Evolutionary conservation across 2,888 invertebrate genomes (phyloP), one percentile per base, ranked within the genome.

Genomic region (Trichopria drosophilae): DNA sequence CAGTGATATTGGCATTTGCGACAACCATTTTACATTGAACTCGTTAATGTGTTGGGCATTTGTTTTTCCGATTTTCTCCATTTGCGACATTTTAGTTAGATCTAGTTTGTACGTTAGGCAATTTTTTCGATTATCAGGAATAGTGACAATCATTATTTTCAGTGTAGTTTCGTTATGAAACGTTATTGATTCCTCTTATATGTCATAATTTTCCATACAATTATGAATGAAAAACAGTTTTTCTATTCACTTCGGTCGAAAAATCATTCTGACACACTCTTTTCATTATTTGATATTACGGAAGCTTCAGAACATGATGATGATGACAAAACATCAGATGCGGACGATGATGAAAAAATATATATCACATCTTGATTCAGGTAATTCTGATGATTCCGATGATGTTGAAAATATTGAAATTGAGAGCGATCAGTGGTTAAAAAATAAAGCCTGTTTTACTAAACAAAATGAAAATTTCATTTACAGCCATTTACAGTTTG

Each of bases 51-150:
- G n/a, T n/a, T n/a, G n/a, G n/a, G n/a, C n/a, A n/a, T n/a, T n/a
- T n/a, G n/a, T n/a, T n/a, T n/a, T n/a, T n/a, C n/a, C n/a, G n/a
- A n/a, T n/a, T n/a, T n/a, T n/a, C n/a, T n/a, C n/a, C n/a, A n/a
- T n/a, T n/a, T n/a, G n/a, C n/a, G n/a, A n/a, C n/a, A n/a, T n/a
- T n/a, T n/a, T n/a, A n/a, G n/a, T n/a, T n/a, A n/a, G n/a, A n/a
- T n/a, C n/a, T n/a, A n/a, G n/a, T n/a, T 29, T n/a, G n/a, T n/a
- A n/a, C n/a, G n/a, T n/a, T n/a, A n/a, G n/a, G n/a, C n/a, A n/a
- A n/a, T 29, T 29, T 29, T 29, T 29, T 29, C 29, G 29, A 29
- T 29, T 29, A 29, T 29, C 29, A 29, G 29, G 29, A 29, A 29
- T 29, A 29, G 29, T 29, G 29, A 29, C 29, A 29, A 29, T 29